These are phyloP conservation scores for Mamestra brassicae DNA, from an alignment of 2,888 invertebrate species.

Conservation along the genomic window DNA sequence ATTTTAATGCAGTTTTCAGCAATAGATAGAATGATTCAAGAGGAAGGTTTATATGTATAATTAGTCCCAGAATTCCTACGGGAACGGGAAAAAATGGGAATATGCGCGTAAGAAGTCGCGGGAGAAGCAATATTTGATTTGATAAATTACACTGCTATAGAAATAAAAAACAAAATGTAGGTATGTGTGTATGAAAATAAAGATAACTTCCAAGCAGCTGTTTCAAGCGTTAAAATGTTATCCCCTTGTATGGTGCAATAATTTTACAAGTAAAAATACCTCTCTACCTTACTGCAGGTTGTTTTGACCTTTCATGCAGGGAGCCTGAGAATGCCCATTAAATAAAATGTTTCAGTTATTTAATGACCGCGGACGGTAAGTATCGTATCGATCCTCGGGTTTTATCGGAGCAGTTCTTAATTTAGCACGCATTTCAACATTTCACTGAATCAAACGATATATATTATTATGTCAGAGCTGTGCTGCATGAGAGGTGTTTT, in stretches of 20 bases:
- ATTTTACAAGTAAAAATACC: slow-evolving; percentile 2
- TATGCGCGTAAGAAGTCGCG: too few relatives aligned
- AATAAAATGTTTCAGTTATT: slow-evolving; percentile 18
- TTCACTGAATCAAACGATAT: slow-evolving; percentile 17
- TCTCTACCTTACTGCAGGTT: background rate
- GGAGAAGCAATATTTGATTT: slow-evolving; percentile 23
- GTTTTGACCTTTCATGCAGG: slow-evolving; percentile 10
- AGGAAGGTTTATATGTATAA: too few relatives aligned
- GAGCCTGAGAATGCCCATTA: slow-evolving; percentile 5
- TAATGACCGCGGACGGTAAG: slow-evolving; percentile 3
- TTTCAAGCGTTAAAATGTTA: background rate
- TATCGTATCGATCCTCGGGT: slow-evolving; percentile 23
- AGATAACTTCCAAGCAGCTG: background rate
- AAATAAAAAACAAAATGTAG: slow-evolving; percentile 19
- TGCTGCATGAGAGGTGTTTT: slow-evolving; percentile 23
- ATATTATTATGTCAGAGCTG: slow-evolving; percentile 4
- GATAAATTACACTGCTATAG: background rate
- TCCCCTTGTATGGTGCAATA: background rate
- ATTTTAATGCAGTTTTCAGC: too few relatives aligned
- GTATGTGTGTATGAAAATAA: background rate
- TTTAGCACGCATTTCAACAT: slow-evolving; percentile 39
- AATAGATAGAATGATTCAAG: too few relatives aligned
- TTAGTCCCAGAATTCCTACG: too few relatives aligned
- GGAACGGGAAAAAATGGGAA: too few relatives aligned
- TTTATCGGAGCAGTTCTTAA: slow-evolving; percentile 34